Evolutionary conservation across 2,113 vertebrate species (phyloP).

Genomic region (Athene cunicularia): DNA sequence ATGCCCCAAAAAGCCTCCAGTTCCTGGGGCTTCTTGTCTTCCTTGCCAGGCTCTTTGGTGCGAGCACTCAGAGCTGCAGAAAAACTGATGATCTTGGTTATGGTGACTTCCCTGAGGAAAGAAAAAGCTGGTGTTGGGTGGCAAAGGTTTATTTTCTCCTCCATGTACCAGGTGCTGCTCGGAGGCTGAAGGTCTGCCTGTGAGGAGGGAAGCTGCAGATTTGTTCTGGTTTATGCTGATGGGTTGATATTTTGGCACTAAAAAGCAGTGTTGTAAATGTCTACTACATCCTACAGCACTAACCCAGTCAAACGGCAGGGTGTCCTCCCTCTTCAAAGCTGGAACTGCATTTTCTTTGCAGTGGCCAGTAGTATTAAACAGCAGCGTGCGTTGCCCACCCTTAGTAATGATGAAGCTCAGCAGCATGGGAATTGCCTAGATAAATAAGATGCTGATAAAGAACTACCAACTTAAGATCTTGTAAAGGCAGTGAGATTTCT

Average conservation of each 20-base stretch:
- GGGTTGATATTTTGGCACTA: neutral
- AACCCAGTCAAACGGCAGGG: neutral
- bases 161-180: neutral
- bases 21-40: neutral
- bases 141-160: neutral
- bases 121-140: neutral
- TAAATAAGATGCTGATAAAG: slow-evolving; percentile 20
- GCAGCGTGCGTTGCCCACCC: neutral
- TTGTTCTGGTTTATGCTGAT: neutral
- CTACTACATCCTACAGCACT: neutral
- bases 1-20: neutral
- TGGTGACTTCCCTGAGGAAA: neutral
- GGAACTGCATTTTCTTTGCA: neutral
- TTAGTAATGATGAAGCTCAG: neutral
- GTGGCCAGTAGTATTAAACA: neutral
- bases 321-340: neutral
- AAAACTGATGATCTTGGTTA: neutral
- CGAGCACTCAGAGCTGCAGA: neutral
- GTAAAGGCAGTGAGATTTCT: neutral
- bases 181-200: neutral
- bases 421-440: neutral
- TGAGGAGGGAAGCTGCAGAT: neutral
- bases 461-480: neutral
- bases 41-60: neutral
- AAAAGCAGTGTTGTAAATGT: neutral